phyloP scores from a whole-genome alignment of 2,797 vertebrate species.

The Lophius americanus region DNA sequence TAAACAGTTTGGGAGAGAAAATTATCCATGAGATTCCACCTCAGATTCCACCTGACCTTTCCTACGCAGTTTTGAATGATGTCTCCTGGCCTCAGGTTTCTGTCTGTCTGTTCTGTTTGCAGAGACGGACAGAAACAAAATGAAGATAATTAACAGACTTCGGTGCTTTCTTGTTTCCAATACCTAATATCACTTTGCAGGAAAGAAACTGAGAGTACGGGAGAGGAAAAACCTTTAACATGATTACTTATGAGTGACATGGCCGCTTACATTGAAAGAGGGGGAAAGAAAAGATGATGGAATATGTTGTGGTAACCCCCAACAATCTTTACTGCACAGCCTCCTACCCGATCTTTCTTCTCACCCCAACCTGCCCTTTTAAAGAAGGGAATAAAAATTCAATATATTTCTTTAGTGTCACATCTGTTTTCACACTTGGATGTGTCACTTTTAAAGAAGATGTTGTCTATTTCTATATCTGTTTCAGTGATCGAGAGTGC shows the following conservation, averaged over 20 bases:
- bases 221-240: constrained; percentile 49
- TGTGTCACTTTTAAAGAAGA: constrained; percentile 31
- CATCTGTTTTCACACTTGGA: constrained; percentile 26
- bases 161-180: constrained; percentile 16
- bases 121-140: constrained; percentile 6
- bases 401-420: constrained; percentile 32
- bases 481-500: constrained; percentile 2
- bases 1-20: not conserved
- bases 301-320: constrained; percentile 38
- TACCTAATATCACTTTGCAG: constrained; percentile 36
- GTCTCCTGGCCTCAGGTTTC: constrained; percentile 37
- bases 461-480: not conserved
- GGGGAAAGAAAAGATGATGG: constrained; percentile 36
- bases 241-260: constrained; percentile 49
- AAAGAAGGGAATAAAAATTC: constrained; percentile 34
- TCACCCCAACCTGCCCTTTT: not conserved
- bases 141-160: constrained; percentile 24
- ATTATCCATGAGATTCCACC: not conserved
- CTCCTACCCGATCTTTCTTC: constrained; percentile 13
- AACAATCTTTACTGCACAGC: constrained; percentile 23
- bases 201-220: constrained; percentile 24
- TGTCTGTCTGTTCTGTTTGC: not conserved
- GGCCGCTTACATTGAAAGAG: constrained; percentile 22
- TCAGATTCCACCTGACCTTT: constrained; percentile 3
- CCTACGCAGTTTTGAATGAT: not conserved